Evolutionary conservation across 2,888 invertebrate species (phyloP), one percentile per base, ranked within the genome.

Genomic region (Catotricha subobsoleta): DNA sequence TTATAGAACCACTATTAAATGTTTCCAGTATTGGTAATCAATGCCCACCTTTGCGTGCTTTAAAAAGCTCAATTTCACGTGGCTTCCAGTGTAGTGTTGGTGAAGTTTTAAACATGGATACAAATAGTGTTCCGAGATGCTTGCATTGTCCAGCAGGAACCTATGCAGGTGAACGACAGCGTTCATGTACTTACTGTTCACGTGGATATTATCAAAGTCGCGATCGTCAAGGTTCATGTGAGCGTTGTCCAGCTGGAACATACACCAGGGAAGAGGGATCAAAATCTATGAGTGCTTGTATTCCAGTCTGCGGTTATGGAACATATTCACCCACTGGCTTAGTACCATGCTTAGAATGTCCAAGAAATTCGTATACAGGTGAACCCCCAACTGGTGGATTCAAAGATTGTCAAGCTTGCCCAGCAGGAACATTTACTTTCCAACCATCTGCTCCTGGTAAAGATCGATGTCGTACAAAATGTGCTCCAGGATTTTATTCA

Each of bases 71-170:
- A 3, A 84, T 90, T 44, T 69, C 76, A 0, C 74, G 90, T 53
- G 94, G 94, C 44, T 95, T 94, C 55, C 87, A 88, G 28, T 95
- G 94, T 53, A 86, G 80, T 51, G 74, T 84, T 40, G 94, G 94
- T 3, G 92, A 94, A 68, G 91, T 94, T 8, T 65, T 95, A 5
- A 88, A 92, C 55, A 88, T 86, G 78, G 87, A 88, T 50, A 83
- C 86, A 1, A 84, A 80, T 50, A 84, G 86, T 56, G 87, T 90
- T 37, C 86, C 94, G 18, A 70, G 91, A 65, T 94, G 94, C 68
- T 69, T 94, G 46, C 87, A 95, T 56, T 98, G 98, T 58, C 95
- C 97, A 7, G 91, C 92, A 49, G 97, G 97, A 52, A 91, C 94
- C 0, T 91, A 78, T 54, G 88, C 91, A 31, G 80, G 80, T 16